Evolutionary conservation across 2,888 invertebrate genomes (phyloP), one percentile per base, ranked within the genome.

Genomic region (Erebia epiphron): DNA sequence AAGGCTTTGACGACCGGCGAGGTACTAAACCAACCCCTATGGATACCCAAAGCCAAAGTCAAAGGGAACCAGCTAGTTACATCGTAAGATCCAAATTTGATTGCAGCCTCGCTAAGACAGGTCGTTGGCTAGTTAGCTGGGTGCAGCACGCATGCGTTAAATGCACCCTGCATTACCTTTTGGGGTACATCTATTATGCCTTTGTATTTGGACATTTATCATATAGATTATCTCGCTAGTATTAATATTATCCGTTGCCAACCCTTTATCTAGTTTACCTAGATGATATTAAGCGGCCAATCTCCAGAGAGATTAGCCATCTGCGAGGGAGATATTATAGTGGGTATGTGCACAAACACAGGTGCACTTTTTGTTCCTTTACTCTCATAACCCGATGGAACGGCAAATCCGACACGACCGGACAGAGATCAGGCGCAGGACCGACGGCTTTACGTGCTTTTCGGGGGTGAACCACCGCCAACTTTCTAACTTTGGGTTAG

Each of bases 41-140:
- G 8, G 18, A 5, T 18, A 73, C 79, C 76, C 82, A 76, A 78
- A 72, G 77, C 74, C 83, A 82, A 81, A 80, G 80, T 79, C 81
- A 84, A 90, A 89, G 83, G 85, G 87, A 86, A 86, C 86, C 85
- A 89, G 86, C 87, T 82, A 78, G 87, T 86, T 89, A 91, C 89
- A 88, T 86, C 81, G 84, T 92, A 92, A 92, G 92, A 92, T 91
- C 90, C 90, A 92, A 91, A 88, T 92, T 92, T 90, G 91, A 90
- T 90, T 89, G 92, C 84, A 89, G 88, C 87, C 85, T 86, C 84
- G 84, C 86, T 86, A 88, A 90, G 91, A 88, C 86, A 83, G 85
- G 85, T 83, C 86, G 85, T 83, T 84, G 86, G 88, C 85, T 86
- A 85, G 86, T 87, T 87, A 85, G 83, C 79, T 77, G 76, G 79